phyloP scores from a whole-genome alignment of 2,113 vertebrate genomes.

The Brachyistius frenatus region DNA sequence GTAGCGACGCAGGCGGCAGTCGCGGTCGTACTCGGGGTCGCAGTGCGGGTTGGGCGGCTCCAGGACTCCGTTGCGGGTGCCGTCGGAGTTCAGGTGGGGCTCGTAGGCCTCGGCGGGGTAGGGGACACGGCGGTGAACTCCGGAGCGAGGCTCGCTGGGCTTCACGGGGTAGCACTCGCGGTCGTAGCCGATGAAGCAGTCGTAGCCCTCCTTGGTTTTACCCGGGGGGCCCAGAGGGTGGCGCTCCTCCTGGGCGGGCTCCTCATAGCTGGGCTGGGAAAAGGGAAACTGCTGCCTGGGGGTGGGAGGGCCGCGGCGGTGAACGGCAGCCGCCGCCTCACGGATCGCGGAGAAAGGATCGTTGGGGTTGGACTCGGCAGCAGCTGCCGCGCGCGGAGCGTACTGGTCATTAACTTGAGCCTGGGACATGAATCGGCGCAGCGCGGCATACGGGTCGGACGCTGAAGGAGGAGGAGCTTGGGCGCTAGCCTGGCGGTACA shows the following conservation, averaged over 20 bases:
- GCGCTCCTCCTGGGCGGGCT: conserved; percentile 68
- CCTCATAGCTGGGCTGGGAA: conserved; percentile 56
- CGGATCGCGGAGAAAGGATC: conserved; percentile 68
- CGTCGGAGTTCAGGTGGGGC: conserved; percentile 79
- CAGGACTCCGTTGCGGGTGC: conserved; percentile 74
- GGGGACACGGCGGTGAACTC: conserved; percentile 58
- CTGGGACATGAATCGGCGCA: conserved; percentile 68
- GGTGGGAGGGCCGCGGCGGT: conserved; percentile 36
- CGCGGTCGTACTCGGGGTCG: conserved; percentile 83
- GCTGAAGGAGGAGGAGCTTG: conserved; percentile 50
- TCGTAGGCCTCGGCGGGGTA: conserved; percentile 75
- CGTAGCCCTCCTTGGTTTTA: conserved; percentile 87
- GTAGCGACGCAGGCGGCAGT: conserved; percentile 83
- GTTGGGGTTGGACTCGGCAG: conserved; percentile 63
- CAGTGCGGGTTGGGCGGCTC: conserved; percentile 84
- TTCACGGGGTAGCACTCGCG: conserved; percentile 80
- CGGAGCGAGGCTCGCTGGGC: conserved; percentile 59
- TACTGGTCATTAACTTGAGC: conserved; percentile 60
- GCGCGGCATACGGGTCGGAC: conserved; percentile 62
- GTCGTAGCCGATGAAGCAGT: conserved; percentile 86
- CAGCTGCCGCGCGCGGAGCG: conserved; percentile 48
- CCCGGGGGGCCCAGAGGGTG: conserved; percentile 82
- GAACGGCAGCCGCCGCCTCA: conserved; percentile 55
- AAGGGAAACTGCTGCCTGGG: conserved; percentile 63
- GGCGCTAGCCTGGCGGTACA: conserved; percentile 61